A percentile compares a stretch with the other conserved stretches of the same genome.
Evolutionary conservation across 2,888 invertebrate species (phyloP).

Genomic region (Sinopyrophorus schimmeli): DNA sequence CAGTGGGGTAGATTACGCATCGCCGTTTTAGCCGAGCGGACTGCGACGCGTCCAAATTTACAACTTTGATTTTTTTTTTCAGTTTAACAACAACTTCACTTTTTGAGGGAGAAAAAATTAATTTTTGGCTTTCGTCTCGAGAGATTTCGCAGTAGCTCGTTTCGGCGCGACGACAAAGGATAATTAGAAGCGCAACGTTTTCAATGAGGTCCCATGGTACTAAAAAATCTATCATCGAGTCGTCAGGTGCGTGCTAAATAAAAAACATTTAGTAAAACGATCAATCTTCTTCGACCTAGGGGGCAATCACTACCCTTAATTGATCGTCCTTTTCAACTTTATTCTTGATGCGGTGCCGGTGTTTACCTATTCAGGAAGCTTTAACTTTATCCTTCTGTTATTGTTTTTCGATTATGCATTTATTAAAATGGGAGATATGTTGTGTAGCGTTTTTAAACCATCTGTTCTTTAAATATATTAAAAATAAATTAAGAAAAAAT

Average conservation of each 20-base stretch:
- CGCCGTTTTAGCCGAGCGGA: constrained; percentile 27
- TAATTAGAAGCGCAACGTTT: constrained; percentile 25
- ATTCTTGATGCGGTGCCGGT: constrained; percentile 15
- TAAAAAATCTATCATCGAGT: constrained; percentile 33
- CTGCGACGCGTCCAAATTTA: no score
- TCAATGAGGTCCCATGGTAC: constrained; percentile 22
- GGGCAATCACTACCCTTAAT: constrained; percentile 32
- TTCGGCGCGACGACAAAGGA: neutral
- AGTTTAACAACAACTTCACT: no score
- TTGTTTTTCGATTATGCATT: constrained; percentile 1
- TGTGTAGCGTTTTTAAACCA: no score
- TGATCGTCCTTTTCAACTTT: constrained; percentile 24
- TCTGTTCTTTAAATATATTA: no score
- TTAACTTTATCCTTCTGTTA: neutral
- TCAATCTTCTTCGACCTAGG: constrained; percentile 34
- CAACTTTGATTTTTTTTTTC: no score
- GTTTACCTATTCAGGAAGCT: constrained; percentile 10
- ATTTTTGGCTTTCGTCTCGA: no score
- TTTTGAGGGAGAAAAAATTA: no score
- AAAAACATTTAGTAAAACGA: constrained; percentile 34
- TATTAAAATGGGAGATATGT: no score
- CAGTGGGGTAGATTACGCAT: constrained; percentile 23
- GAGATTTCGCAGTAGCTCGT: no score
- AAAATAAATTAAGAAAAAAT: no score
- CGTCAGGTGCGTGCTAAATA: constrained; percentile 38